Percentiles rank a stretch among this genome's conserved stretches.
phyloP scores from a whole-genome alignment of 1,140 invertebrate genomes.

The Akabosia matsudoensis region DNA sequence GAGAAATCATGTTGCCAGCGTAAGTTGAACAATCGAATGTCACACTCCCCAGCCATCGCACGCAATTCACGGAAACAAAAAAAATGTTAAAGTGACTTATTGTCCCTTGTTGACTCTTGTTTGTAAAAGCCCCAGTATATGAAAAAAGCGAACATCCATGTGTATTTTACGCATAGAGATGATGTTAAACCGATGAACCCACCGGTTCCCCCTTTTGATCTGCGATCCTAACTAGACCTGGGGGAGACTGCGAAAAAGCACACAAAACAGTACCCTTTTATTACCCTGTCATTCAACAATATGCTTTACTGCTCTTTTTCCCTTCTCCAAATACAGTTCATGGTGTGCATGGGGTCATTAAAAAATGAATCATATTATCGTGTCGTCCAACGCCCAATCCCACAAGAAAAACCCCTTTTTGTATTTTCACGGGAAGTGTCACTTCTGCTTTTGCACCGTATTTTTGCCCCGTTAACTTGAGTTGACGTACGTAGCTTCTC shows the following conservation, averaged over 20 bases:
- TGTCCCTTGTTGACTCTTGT: slow-evolving; percentile 16
- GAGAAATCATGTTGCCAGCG: not conserved
- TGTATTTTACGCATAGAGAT: not conserved
- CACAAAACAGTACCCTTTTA: slow-evolving; percentile 8
- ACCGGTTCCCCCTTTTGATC: not conserved
- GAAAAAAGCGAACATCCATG: not conserved
- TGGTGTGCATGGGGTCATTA: not conserved
- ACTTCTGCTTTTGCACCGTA: too few relatives aligned
- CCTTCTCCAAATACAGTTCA: not conserved
- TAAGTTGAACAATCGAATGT: not conserved
- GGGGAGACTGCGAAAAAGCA: slow-evolving; percentile 1
- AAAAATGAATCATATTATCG: slow-evolving; percentile 17
- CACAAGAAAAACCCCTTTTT: too few relatives aligned
- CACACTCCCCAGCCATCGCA: too few relatives aligned
- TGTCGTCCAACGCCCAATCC: too few relatives aligned
- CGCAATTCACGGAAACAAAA: not conserved
- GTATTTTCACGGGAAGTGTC: too few relatives aligned
- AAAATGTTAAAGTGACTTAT: slow-evolving; percentile 13
- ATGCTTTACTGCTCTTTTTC: not conserved
- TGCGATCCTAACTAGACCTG: not conserved
- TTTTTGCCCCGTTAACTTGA: too few relatives aligned
- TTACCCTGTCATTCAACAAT: slow-evolving; percentile 15
- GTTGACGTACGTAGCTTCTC: too few relatives aligned
- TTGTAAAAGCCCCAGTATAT: not conserved
- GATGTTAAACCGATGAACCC: not conserved